Conservation (phyloP, 2,888 invertebrate species). For the Aporophyla lueneburgensis region DNA sequence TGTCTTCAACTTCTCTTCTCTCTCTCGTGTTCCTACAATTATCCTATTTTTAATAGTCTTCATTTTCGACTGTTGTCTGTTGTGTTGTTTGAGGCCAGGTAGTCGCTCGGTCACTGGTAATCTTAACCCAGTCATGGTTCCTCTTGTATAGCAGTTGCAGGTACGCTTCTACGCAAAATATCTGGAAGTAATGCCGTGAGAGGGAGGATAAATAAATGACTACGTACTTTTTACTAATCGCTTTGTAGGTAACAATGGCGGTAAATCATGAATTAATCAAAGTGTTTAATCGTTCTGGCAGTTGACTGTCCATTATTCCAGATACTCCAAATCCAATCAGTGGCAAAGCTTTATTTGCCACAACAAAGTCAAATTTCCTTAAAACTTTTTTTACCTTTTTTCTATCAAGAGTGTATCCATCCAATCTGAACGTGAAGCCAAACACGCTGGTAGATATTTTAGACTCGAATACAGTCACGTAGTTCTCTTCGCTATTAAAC, state of each 20-base stretch:
- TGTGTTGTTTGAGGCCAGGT: constrained; percentile 6
- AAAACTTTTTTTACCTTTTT: constrained; percentile 13
- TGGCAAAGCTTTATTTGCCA: neutral
- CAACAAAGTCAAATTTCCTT: too few species aligned
- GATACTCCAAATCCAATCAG: neutral
- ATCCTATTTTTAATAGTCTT: constrained; percentile 15
- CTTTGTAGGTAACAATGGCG: neutral
- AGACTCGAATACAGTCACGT: constrained; percentile 75
- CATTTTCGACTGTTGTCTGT: constrained; percentile 8
- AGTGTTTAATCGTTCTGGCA: neutral
- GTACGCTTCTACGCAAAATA: constrained; percentile 76
- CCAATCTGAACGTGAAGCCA: constrained; percentile 76
- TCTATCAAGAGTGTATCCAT: constrained; percentile 67
- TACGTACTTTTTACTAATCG: neutral
- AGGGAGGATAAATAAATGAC: neutral
- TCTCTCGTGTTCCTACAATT: neutral
- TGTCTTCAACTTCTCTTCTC: neutral
- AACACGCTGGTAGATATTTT: constrained; percentile 82
- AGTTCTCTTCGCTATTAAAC: constrained; percentile 75
- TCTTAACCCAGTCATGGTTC: constrained; percentile 72
- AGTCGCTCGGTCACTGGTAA: constrained; percentile 10
- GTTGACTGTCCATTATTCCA: neutral
- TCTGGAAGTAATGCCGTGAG: constrained; percentile 60
- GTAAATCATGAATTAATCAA: neutral
- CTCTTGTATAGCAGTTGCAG: constrained; percentile 77